phyloP scores from a whole-genome alignment of 2,113 vertebrate species.

The Piprites chloris region DNA sequence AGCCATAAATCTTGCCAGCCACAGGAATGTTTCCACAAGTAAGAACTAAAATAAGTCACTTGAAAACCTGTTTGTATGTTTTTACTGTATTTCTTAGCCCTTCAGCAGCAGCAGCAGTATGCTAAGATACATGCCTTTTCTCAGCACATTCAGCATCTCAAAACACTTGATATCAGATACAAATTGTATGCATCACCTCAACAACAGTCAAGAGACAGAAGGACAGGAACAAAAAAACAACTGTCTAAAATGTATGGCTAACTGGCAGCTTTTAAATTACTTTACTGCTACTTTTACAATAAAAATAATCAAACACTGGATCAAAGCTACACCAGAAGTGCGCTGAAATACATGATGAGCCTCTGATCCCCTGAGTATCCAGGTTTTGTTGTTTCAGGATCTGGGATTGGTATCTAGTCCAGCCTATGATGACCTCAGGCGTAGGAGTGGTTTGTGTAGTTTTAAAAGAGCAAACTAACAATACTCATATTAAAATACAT shows the following conservation, averaged over 20 bases:
- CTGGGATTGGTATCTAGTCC: not conserved
- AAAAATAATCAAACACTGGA: not conserved
- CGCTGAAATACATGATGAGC: not conserved
- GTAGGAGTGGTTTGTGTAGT: not conserved
- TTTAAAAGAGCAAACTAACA: not conserved
- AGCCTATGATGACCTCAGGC: not conserved
- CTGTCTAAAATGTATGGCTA: not conserved
- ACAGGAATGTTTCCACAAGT: not conserved
- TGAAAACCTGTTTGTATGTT: not conserved
- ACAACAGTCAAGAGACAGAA: not conserved
- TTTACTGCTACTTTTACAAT: not conserved
- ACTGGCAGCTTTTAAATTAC: not conserved
- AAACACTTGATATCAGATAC: not conserved
- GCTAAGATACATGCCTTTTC: not conserved
- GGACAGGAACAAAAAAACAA: not conserved
- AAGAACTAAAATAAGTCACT: not conserved
- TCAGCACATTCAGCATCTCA: not conserved
- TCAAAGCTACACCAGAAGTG: not conserved
- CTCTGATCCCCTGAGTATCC: fast-evolving
- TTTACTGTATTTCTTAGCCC: not conserved
- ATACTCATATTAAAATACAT: not conserved
- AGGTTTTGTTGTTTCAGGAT: not conserved
- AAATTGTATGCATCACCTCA: not conserved
- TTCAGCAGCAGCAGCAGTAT: not conserved
- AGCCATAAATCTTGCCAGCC: not conserved